phyloP scores from a whole-genome alignment of 2,888 invertebrate species.

The Zygogramma bicolorata region DNA sequence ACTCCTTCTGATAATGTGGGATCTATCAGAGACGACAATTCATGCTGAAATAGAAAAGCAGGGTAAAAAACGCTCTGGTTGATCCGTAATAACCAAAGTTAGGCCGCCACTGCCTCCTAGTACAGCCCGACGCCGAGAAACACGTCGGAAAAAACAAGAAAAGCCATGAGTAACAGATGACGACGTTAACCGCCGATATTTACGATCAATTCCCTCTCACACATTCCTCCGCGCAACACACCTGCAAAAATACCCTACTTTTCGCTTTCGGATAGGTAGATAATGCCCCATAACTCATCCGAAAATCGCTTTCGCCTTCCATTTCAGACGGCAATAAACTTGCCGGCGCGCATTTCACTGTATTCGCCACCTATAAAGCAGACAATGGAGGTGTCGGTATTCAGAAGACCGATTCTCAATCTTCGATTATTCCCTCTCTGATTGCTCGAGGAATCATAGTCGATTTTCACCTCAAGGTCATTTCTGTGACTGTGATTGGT shows the following conservation, averaged over 20 bases:
- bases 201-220: constrained; percentile 65
- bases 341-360: constrained; percentile 61
- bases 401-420: background rate
- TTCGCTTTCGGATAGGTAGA: constrained; percentile 66
- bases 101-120: background rate
- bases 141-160: constrained; percentile 38
- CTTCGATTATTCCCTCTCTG: background rate
- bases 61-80: no score
- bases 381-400: constrained; percentile 53
- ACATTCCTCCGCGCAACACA: constrained; percentile 59
- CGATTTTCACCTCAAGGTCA: background rate
- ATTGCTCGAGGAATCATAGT: background rate
- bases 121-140: constrained; percentile 37
- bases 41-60: no score
- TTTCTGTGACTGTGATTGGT: no score
- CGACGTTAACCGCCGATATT: constrained; percentile 67
- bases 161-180: constrained; percentile 65
- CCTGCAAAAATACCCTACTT: constrained; percentile 67
- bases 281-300: constrained; percentile 67
- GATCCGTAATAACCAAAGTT: background rate
- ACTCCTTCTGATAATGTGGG: no score
- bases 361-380: constrained; percentile 58
- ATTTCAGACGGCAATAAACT: constrained; percentile 66
- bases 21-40: no score
- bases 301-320: constrained; percentile 67